Conservation (phyloP, 2,888 invertebrate species). For the Epinotia demarniana region DNA sequence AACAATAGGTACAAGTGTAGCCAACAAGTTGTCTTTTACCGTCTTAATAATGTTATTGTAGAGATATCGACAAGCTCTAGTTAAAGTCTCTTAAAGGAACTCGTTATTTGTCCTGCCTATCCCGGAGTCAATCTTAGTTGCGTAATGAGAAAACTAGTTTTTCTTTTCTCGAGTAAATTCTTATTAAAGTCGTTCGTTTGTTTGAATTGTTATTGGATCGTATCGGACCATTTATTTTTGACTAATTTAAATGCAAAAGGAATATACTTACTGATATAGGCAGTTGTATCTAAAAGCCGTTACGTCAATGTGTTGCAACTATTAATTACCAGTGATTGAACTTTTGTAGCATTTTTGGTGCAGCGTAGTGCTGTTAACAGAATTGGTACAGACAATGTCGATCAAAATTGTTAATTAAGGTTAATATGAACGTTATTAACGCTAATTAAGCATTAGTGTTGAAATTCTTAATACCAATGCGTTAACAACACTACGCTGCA, state of each 20-base stretch:
- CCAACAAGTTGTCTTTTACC: background rate
- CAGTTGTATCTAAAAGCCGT: too few relatives aligned
- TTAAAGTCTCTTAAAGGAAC: constrained; percentile 6
- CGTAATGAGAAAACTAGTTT: constrained; percentile 32
- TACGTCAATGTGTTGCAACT: background rate
- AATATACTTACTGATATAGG: too few relatives aligned
- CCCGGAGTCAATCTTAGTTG: constrained; percentile 25
- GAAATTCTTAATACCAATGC: too few relatives aligned
- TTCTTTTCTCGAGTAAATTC: constrained; percentile 27
- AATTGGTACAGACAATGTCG: too few relatives aligned
- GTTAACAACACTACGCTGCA: too few relatives aligned
- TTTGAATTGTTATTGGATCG: constrained; percentile 12
- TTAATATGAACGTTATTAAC: too few relatives aligned
- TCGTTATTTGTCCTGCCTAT: constrained; percentile 13
- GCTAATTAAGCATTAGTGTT: too few relatives aligned
- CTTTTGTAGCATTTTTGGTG: too few relatives aligned
- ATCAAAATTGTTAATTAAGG: too few relatives aligned
- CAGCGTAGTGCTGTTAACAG: too few relatives aligned
- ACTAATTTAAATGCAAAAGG: background rate
- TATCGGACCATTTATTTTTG: background rate
- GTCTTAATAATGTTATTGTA: background rate
- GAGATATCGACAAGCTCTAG: background rate
- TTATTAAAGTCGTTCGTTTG: constrained; percentile 7
- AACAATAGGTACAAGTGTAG: too few relatives aligned
- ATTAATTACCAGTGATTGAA: too few relatives aligned